A percentile compares a stretch with the other conserved stretches of the same genome.
These are phyloP conservation scores for Eulemur coronatus DNA, from an alignment of 2,797 vertebrate genomes.

Conservation along the genomic window DNA sequence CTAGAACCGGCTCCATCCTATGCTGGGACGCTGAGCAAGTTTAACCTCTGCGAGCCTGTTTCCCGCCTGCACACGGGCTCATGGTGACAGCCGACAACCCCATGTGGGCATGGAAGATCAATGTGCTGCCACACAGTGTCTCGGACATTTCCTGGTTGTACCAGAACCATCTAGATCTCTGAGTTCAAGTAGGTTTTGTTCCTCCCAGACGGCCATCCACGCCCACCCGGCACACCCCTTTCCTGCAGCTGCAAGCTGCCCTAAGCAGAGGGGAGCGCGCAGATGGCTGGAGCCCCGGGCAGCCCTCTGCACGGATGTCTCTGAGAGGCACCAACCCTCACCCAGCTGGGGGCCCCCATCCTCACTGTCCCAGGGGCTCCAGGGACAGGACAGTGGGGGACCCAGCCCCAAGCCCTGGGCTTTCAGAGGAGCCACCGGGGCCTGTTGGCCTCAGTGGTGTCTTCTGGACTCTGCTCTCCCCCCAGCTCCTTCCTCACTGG, in stretches of 20 bases:
- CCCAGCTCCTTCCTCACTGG: background rate
- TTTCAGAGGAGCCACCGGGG: fast-evolving
- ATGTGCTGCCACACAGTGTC: fast-evolving
- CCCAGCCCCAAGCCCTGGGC: background rate
- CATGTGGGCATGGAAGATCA: fast-evolving
- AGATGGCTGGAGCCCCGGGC: fast-evolving
- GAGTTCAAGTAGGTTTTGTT: background rate
- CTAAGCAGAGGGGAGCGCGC: background rate
- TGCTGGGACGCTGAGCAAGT: fast-evolving
- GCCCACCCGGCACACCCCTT: fast-evolving
- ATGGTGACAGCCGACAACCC: fast-evolving
- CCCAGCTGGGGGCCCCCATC: fast-evolving
- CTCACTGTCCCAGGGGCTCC: background rate
- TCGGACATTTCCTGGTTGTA: background rate
- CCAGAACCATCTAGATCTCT: background rate
- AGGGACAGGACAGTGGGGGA: no score
- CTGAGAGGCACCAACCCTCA: background rate
- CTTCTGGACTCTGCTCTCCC: background rate
- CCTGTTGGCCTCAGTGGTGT: fast-evolving
- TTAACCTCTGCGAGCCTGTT: fast-evolving
- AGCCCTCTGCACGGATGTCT: no score
- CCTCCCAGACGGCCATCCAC: background rate
- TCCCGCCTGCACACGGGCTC: background rate
- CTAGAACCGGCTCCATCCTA: fast-evolving
- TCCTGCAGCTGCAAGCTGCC: background rate